Evolutionary conservation across 2,888 invertebrate genomes (phyloP).

Genomic region (Lasioglossum vierecki): DNA sequence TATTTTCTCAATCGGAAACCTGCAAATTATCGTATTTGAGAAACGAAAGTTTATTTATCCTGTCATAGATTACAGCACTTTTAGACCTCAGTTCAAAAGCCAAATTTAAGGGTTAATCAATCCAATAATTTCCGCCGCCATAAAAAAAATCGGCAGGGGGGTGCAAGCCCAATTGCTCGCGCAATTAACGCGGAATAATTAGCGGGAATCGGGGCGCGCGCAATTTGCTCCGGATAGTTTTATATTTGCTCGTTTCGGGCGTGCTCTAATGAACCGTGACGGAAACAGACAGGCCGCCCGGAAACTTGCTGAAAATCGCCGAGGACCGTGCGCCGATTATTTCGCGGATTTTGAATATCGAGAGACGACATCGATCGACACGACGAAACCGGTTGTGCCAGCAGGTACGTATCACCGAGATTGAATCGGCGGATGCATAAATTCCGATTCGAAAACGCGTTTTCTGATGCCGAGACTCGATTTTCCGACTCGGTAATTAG

Average conservation of each 20-base stretch:
- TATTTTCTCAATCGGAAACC: background rate
- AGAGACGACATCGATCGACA: background rate
- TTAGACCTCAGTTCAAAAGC: too few relatives aligned
- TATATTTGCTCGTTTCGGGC: slow-evolving; percentile 16
- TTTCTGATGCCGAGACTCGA: slow-evolving; percentile 8
- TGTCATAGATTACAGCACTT: background rate
- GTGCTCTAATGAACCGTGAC: slow-evolving; percentile 36
- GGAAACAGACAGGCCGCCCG: background rate
- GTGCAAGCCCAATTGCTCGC: slow-evolving; percentile 3
- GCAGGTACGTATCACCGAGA: background rate
- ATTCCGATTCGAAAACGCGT: slow-evolving; percentile 17
- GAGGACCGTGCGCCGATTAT: slow-evolving; percentile 13
- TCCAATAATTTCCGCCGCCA: background rate
- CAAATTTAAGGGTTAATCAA: background rate
- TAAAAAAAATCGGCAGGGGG: slow-evolving; percentile 20
- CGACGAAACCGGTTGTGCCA: background rate
- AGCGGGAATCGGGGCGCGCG: slow-evolving; percentile 18
- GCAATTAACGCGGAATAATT: slow-evolving; percentile 45
- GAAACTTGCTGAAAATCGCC: slow-evolving; percentile 12
- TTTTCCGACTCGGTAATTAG: slow-evolving; percentile 26
- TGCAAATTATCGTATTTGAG: too few relatives aligned
- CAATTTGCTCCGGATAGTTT: slow-evolving; percentile 25
- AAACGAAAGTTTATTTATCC: background rate
- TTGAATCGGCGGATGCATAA: slow-evolving; percentile 6
- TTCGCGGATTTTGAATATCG: slow-evolving; percentile 24